These are phyloP conservation scores for Balaenoptera acutorostrata DNA, from an alignment of 2,113 vertebrate species.

Conservation along the genomic window DNA sequence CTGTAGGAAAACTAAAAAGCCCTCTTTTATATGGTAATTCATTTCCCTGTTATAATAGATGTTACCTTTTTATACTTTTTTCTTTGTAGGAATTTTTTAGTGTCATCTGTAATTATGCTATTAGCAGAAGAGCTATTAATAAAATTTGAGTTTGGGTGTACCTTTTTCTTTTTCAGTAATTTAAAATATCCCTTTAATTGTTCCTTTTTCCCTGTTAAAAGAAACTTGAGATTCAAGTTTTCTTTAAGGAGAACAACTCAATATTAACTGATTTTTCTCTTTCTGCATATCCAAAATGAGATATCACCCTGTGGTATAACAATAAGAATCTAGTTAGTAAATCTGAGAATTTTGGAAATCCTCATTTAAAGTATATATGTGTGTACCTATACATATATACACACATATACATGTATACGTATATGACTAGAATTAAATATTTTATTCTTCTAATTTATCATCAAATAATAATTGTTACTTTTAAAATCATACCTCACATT, in stretches of 20 bases:
- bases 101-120: neutral
- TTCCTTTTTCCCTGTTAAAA: neutral
- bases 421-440: neutral
- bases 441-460: neutral
- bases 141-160: neutral
- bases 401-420: neutral
- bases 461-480: constrained; percentile 12
- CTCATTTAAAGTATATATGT: neutral
- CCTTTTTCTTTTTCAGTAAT: neutral
- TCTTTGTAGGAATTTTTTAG: neutral
- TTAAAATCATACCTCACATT: neutral
- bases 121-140: neutral
- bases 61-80: neutral
- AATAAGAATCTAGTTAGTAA: neutral
- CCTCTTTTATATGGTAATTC: neutral
- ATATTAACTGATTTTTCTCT: neutral
- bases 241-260: neutral
- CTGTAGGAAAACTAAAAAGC: neutral
- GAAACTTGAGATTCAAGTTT: neutral
- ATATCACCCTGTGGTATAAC: neutral
- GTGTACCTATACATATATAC: neutral
- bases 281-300: neutral
- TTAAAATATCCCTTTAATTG: neutral
- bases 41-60: neutral
- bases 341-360: constrained; percentile 9